Base-by-base conservation (phyloP, 1,140 invertebrate genomes). In the Cataglyphis hispanica region DNA sequence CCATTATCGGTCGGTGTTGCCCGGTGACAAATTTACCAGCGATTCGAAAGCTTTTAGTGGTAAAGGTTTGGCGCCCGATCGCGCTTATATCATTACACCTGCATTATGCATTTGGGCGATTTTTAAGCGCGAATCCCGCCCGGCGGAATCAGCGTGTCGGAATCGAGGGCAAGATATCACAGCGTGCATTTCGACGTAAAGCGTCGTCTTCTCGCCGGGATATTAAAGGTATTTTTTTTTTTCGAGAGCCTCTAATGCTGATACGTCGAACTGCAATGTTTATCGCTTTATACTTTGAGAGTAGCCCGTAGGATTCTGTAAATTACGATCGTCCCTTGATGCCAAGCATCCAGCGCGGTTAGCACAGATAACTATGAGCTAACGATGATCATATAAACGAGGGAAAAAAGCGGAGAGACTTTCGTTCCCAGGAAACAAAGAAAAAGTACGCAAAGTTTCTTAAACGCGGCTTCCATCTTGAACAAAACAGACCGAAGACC, bases 1-100 rank as follows among this genome's bases (percentile, higher is more conserved):
- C 53, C 84, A 89, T 88, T 80, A 81, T 69, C 58, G 53, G 64
- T 64, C 66, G 67, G 78, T 75, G 70, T 74, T 83, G 85, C 77
- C 61, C 75, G 64, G 66, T 89, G 87, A 89, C 83, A 89, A 89
- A 88, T 89, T 88, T 76, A 78, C 84, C 84, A 61, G 58, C 75
- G 88, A 88, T 88, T 76, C 84, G 84, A 89, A 89, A 88, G 87
- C 88, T 89, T 89, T 89, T 88, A 89, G 77, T 58, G 84, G 83
- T 63, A 63, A 81, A 87, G 89, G 64, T 89, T 89, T 74, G 61
- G 53, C 80, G 67, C 70, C 46, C 85, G 87, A 89, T 89, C 85
- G 88, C 78, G 74, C 87, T 87, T 89, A 84, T 81, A 63, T 84
- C 87, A 72, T 72, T 84, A 87, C 86, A 69, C 53, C 46, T 72